Conservation (phyloP, 2,113 vertebrate species). For the Pangasianodon gigas region DNA sequence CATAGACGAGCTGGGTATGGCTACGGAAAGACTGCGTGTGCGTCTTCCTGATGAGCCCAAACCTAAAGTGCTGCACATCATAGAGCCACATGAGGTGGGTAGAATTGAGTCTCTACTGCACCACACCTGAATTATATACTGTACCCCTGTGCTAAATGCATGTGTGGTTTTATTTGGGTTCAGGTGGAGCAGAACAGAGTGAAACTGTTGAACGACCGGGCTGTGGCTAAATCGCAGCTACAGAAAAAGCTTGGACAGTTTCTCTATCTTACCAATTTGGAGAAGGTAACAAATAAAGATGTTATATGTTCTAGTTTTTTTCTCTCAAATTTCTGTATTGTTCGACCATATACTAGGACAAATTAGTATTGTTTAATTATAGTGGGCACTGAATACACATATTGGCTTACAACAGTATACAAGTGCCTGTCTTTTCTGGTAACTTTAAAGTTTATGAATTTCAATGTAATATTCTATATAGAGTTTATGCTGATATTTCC, state of each 20-base stretch:
- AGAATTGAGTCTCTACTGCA: neutral
- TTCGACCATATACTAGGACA: neutral
- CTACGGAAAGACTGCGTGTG: slow-evolving; percentile 89
- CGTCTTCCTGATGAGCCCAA: slow-evolving; percentile 91
- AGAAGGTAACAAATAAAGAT: slow-evolving; percentile 79
- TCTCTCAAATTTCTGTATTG: neutral
- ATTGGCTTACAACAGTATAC: neutral
- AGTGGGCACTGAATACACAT: neutral
- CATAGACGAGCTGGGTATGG: slow-evolving; percentile 96
- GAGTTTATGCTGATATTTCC: neutral
- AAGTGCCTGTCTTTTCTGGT: neutral
- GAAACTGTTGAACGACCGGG: slow-evolving; percentile 93
- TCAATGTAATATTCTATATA: neutral
- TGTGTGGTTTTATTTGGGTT: slow-evolving; percentile 20
- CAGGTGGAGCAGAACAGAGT: slow-evolving; percentile 95
- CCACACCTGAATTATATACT: neutral
- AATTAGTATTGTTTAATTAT: neutral
- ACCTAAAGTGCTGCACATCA: slow-evolving; percentile 91
- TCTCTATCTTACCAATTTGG: slow-evolving; percentile 93
- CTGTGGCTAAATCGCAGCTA: slow-evolving; percentile 91
- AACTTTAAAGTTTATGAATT: neutral
- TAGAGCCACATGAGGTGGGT: slow-evolving; percentile 91
- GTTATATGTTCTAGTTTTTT: neutral
- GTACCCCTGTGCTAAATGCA: neutral
- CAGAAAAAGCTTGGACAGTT: slow-evolving; percentile 97